phyloP scores from a whole-genome alignment of 2,888 invertebrate genomes.

The Cataglyphis altisquamis region DNA sequence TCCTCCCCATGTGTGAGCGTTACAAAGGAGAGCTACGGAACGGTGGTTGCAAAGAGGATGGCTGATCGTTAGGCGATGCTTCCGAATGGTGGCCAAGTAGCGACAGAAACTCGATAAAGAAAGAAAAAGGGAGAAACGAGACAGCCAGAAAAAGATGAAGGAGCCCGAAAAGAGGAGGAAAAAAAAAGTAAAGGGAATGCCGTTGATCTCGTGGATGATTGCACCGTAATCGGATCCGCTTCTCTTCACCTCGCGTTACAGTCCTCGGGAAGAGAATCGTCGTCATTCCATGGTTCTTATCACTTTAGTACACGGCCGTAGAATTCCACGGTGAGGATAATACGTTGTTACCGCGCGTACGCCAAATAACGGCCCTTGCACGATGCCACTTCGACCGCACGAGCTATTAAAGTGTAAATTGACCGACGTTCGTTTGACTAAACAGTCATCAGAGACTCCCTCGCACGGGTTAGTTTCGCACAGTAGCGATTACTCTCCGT shows the following conservation, averaged over 20 bases:
- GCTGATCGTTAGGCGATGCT: conserved; percentile 69
- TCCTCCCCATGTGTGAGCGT: conserved; percentile 68
- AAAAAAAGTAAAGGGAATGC: conserved; percentile 29
- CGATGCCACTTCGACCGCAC: conserved; percentile 55
- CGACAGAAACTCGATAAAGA: conserved; percentile 46
- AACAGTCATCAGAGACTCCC: conserved; percentile 79
- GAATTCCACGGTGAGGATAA: not conserved
- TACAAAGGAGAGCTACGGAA: conserved; percentile 68
- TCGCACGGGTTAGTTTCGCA: conserved; percentile 37
- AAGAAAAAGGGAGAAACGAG: conserved; percentile 56
- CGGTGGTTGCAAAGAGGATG: conserved; percentile 65
- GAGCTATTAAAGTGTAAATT: conserved; percentile 83
- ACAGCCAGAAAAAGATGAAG: conserved; percentile 23
- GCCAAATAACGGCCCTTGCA: conserved; percentile 54
- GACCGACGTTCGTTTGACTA: conserved; percentile 82
- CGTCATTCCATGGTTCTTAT: conserved; percentile 63
- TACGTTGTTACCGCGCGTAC: conserved; percentile 38
- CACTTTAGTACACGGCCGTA: conserved; percentile 47
- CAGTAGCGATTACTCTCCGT: conserved; percentile 26
- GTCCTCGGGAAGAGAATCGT: conserved; percentile 42
- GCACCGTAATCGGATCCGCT: conserved; percentile 67
- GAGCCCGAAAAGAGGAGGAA: conserved; percentile 33
- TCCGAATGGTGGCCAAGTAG: conserved; percentile 62
- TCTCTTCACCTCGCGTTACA: conserved; percentile 12
- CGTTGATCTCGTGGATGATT: conserved; percentile 70